Conservation (phyloP, 2,797 vertebrate species). For the Sylvilagus floridanus region DNA sequence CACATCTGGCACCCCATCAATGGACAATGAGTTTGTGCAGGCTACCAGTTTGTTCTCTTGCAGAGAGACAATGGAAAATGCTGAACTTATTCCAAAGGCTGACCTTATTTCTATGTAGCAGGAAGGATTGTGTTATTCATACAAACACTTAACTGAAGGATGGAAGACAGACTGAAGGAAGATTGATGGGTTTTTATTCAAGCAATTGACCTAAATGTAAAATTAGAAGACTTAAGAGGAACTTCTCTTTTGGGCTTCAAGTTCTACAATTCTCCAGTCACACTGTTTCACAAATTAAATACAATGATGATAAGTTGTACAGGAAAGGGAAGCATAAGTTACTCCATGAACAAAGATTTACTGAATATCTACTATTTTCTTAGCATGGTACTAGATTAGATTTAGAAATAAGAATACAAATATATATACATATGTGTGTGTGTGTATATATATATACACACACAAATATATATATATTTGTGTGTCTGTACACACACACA, state of each 20-base stretch:
- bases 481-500: too few relatives aligned
- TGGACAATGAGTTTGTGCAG: not conserved
- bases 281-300: slow-evolving; percentile 31
- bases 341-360: not conserved
- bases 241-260: slow-evolving; percentile 3
- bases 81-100: not conserved
- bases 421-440: not conserved
- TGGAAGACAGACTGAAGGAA: not conserved
- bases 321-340: not conserved
- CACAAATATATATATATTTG: too few relatives aligned
- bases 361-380: not conserved
- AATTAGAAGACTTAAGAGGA: not conserved
- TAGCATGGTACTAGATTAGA: not conserved
- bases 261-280: not conserved
- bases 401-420: not conserved
- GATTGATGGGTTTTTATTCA: not conserved
- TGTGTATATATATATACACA: too few relatives aligned
- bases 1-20: not conserved
- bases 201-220: not conserved
- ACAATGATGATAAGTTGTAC: not conserved
- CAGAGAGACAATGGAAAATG: not conserved
- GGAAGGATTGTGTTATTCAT: not conserved
- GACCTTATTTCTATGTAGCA: not conserved
- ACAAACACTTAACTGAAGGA: not conserved
- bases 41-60: not conserved